Evolutionary conservation across 1,140 invertebrate species (phyloP).

Genomic region (Lineus longissimus): DNA sequence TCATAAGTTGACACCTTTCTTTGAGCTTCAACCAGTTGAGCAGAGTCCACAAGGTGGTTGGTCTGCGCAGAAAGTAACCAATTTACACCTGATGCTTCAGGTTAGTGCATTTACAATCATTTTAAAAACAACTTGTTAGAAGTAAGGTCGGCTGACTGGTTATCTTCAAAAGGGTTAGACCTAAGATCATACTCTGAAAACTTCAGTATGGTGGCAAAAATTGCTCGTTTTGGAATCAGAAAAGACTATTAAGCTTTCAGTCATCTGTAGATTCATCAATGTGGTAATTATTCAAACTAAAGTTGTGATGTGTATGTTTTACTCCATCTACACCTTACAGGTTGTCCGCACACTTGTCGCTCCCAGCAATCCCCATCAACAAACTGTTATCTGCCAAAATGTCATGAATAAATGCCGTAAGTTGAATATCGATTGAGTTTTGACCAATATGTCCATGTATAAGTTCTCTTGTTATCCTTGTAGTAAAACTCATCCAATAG

Average conservation of each 20-base stretch:
- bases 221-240: too few relatives aligned
- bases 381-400: constrained; percentile 79
- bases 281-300: too few relatives aligned
- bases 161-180: too few relatives aligned
- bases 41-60: constrained; percentile 66
- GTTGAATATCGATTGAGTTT: constrained; percentile 11
- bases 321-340: too few relatives aligned
- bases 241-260: too few relatives aligned
- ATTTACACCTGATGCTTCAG: constrained; percentile 86
- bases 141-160: neutral
- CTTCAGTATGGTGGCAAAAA: too few relatives aligned
- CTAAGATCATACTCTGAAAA: too few relatives aligned
- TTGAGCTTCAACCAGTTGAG: constrained; percentile 62
- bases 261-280: too few relatives aligned
- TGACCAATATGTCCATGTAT: neutral
- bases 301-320: too few relatives aligned
- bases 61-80: constrained; percentile 92
- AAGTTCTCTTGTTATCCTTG: neutral
- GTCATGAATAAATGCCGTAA: constrained; percentile 77
- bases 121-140: neutral
- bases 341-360: constrained; percentile 84
- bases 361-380: constrained; percentile 74
- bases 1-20: constrained; percentile 82
- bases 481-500: neutral
- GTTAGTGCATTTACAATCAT: too few relatives aligned